These are phyloP conservation scores for Argyresthia goedartella DNA, from an alignment of 2,888 invertebrate species.

Conservation along the genomic window DNA sequence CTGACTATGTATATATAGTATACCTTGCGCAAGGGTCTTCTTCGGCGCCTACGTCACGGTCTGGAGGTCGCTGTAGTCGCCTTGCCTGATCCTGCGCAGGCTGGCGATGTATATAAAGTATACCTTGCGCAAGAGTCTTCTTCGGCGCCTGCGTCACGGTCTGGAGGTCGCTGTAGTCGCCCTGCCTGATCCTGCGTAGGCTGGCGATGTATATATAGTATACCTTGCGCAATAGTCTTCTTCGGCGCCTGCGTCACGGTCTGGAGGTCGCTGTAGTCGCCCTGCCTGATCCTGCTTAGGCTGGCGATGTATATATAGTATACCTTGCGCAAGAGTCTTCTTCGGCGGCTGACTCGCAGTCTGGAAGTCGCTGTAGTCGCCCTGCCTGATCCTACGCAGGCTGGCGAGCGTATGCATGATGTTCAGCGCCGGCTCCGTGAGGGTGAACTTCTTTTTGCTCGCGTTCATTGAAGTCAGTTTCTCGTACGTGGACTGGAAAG, in stretches of 20 bases:
- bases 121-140: slow-evolving; percentile 55
- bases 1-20: no score
- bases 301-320: no score
- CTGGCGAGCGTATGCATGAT: slow-evolving; percentile 72
- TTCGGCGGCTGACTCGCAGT: slow-evolving; percentile 43
- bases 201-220: no score
- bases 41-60: slow-evolving; percentile 43
- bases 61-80: slow-evolving; percentile 67
- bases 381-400: slow-evolving; percentile 66
- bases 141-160: slow-evolving; percentile 43
- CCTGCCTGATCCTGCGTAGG: slow-evolving; percentile 66
- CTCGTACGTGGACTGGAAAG: slow-evolving; percentile 48
- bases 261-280: no score
- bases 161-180: slow-evolving; percentile 67
- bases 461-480: slow-evolving; percentile 50
- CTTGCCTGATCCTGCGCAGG: slow-evolving; percentile 66
- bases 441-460: slow-evolving; percentile 54
- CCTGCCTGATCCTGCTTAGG: no score
- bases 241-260: no score
- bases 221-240: no score
- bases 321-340: slow-evolving; percentile 52
- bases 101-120: slow-evolving; percentile 72
- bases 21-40: slow-evolving; percentile 55
- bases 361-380: slow-evolving; percentile 67
- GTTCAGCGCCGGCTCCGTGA: slow-evolving; percentile 71